Evolutionary conservation across 2,113 vertebrate genomes (phyloP), one percentile per base, ranked within the genome.

Genomic region (Phylloscopus whistleri): DNA sequence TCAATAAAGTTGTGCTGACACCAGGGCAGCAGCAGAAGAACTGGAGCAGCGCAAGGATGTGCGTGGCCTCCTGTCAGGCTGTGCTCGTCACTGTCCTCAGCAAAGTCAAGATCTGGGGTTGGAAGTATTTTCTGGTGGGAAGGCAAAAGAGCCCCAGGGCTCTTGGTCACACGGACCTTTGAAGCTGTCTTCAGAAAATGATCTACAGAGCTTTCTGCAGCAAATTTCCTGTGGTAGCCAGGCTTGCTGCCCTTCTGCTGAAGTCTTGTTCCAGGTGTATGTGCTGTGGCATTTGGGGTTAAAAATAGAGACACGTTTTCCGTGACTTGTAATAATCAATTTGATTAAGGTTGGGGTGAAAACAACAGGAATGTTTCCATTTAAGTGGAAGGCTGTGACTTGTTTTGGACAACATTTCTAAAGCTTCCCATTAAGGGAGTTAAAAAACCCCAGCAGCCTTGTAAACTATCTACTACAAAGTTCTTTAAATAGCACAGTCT

Each of bases 41-140:
- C 63, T 49, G 3, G 41, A 63, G 64, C 52, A 28, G 70, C 67
- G 18, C 24, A 9, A 17, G 56, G 46, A 44, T 56, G 56, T 7
- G 7, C 0, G 0, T 67, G 60, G 30, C 28, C 20, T 79, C 59
- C 9, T 72, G 28, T 53, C 4, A 0, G 5, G 33, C 70, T 30
- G 56, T 1, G 1, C 35, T 52, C 2, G 0, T 44, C 37, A 1
- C 7, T 11, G 21, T 18, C 53, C 30, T 56, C 14, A 62, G 63
- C 63, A 63, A 26, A 73, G 35, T 55, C 26, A 27, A 20, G 55
- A 13, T 43, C 30, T 51, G 31, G 18, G 11, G 4, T 35, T 59
- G 27, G 31, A 28, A 6, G 11, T 2, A 1, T 63, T 87, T 49
- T 16, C 9, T 30, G n/a, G 15, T 39, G 30, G 17, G 8, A 51